Evolutionary conservation across 2,113 vertebrate species (phyloP), one percentile per base, ranked within the genome.

Genomic region (Archilochus colubris): DNA sequence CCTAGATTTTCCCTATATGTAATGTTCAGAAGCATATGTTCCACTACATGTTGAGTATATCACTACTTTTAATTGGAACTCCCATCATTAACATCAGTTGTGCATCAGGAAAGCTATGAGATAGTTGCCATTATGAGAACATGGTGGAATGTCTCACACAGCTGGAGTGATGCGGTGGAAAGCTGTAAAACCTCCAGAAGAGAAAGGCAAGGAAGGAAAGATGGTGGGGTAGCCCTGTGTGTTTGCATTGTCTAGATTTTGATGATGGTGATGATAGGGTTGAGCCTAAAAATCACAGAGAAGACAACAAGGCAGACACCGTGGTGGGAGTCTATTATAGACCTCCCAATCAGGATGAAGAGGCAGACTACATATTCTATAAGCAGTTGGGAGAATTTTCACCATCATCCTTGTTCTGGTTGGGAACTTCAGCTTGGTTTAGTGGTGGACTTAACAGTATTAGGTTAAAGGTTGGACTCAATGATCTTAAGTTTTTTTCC

Each of bases 31-130:
- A 61, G 3, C 8, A 17, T 5, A 3, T 43, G 24, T 55, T 67
- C 8, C 33, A 16, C 31, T 43, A 10, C 3, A 4, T 1, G 0
- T 2, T 44, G 24, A 46, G 5, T 43, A 18, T n/a, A n/a, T n/a
- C n/a, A 33, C 46, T 48, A 17, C 46, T 48, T 48, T 48, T 48
- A 48, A 48, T 20, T 48, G 46, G 46, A 48, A 19, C 46, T 48
- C 46, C 46, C 46, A 20, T 19, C 46, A 20, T 20, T 9, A 48
- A 20, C 46, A 8, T 48, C 46, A 48, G 46, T 9, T 17, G 15
- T 20, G 46, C 46, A 48, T 18, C 46, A 48, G 46, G 17, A 48
- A 48, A 48, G 20, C 46, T 48, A 20, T 48, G 46, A 48, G 8
- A 17, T 20, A 20, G 46, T 48, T 48, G 46, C 46, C 46, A 48